Percentiles rank a stretch among this genome's conserved stretches.
These are phyloP conservation scores for Colossoma macropomum DNA, from an alignment of 2,113 vertebrate species.

Conservation along the genomic window DNA sequence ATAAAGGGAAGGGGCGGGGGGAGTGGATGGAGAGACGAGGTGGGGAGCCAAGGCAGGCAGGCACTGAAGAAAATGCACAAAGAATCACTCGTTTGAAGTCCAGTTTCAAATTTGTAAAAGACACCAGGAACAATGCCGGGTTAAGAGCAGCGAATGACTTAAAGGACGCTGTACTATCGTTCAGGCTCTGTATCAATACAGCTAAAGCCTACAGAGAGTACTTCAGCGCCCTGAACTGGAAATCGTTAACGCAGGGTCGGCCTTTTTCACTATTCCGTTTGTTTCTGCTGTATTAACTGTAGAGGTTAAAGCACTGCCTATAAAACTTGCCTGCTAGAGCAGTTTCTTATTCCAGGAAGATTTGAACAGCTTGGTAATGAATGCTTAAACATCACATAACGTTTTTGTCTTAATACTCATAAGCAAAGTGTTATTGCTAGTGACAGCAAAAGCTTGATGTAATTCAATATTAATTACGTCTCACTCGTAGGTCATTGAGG, in stretches of 20 bases:
- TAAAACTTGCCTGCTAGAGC: neutral
- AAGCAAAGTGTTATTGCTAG: too few relatives aligned
- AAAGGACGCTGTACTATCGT: neutral
- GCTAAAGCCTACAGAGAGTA: neutral
- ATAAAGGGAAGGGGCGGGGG: conserved; percentile 10
- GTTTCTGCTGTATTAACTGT: neutral
- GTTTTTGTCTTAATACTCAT: too few relatives aligned
- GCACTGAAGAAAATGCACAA: conserved; percentile 48
- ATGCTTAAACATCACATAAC: neutral
- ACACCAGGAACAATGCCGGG: neutral
- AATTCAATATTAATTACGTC: too few relatives aligned
- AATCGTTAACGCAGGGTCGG: conserved; percentile 6
- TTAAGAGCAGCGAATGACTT: neutral
- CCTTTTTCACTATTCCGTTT: neutral
- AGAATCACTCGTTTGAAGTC: neutral
- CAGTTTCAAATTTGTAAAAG: neutral
- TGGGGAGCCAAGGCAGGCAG: conserved; percentile 26
- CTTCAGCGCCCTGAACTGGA: neutral
- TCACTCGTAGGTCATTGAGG: too few relatives aligned
- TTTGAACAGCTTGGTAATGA: neutral
- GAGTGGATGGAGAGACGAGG: conserved; percentile 34
- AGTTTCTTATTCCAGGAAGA: neutral
- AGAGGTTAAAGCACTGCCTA: neutral
- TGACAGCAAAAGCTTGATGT: too few relatives aligned
- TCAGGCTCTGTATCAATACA: neutral